Base-by-base conservation (phyloP, 2,888 invertebrate species). In the Andrena praecox region DNA sequence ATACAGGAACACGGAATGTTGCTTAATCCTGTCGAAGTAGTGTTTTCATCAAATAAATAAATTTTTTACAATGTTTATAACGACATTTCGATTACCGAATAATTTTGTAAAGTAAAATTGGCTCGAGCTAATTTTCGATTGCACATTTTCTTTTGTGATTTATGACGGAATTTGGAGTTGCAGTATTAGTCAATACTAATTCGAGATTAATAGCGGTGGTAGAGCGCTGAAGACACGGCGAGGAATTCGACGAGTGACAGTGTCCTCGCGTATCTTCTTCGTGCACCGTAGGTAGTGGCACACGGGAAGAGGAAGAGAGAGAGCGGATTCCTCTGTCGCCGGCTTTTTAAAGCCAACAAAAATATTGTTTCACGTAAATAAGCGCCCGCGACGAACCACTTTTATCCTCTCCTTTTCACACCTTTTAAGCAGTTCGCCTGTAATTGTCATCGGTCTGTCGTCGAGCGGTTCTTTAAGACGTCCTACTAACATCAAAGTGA, bases 311-410 rank as follows among this genome's bases (percentile, higher is more conserved):
- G 85, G 79, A 82, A 88, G 78, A 83, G 33, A 33, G 42, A 42
- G 42, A 16, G 42, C 16, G 76, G 68, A 76, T 60, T 63, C 56
- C 60, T 78, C 82, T 77, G 85, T 79, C 84, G 81, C 79, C 81
- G 83, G 85, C 87, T 89, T 90, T 89, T 90, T 89, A 85, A 90
- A 90, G 90, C 90, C 90, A 90, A 89, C 85, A 90, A 90, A 91
- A 91, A 91, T 90, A 91, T 91, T 91, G 84, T 91, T 87, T 86
- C 85, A 87, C 87, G 87, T 89, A 89, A 87, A 90, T 89, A 90
- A 85, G 86, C 81, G 88, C 86, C 82, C 83, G 87, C 83, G 82
- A 80, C 69, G 80, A 76, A 71, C 82, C 81, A 82, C 80, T 85
- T 87, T 87, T 78, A 77, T 72, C 85, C 71, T 64, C 67, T 67